Evolutionary conservation across 2,113 vertebrate species (phyloP), one percentile per base, ranked within the genome.

Genomic region (Tetrax tetrax): DNA sequence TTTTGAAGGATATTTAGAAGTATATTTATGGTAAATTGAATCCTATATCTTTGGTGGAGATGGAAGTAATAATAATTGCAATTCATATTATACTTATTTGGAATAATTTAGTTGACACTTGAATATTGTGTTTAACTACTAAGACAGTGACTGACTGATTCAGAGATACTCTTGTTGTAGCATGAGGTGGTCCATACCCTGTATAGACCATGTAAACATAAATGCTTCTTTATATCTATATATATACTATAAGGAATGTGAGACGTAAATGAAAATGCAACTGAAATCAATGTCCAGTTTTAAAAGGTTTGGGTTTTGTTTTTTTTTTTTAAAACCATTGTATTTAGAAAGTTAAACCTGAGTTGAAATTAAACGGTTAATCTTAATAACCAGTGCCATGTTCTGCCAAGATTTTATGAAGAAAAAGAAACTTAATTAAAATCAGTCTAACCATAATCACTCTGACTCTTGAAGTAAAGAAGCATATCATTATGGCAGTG

Each of bases 371-470:
- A 89, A 96, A 65, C 35, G 63, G 61, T 91, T 95, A 90, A 91
- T 79, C 29, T 72, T 90, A 85, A 77, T 78, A 89, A 93, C 31
- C 7, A 3, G 45, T 95, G 60, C 54, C 12, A 14, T 4, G 2
- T 92, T 83, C 54, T 81, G 28, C 31, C 14, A 75, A 88, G 47
- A 63, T 81, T 85, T 94, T 94, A 38, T 65, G 79, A 90, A 94
- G 82, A 89, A 85, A 59, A 54, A 83, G 66, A 70, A 93, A 88
- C 54, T 69, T 93, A 94, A 92, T 96, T 96, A 95, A 96, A 93
- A 88, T 81, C 51, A 43, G 17, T 94, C 31, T 81, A 90, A 24
- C 33, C 12, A 4, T 93, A 96, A 92, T 96, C 54, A 63, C 60
- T 91, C 79, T 95, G 90, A 90, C 82, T 95, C 60, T 38, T 87